These are phyloP conservation scores for Etheostoma nigrum DNA, from an alignment of 2,797 vertebrate genomes.

Conservation along the genomic window DNA sequence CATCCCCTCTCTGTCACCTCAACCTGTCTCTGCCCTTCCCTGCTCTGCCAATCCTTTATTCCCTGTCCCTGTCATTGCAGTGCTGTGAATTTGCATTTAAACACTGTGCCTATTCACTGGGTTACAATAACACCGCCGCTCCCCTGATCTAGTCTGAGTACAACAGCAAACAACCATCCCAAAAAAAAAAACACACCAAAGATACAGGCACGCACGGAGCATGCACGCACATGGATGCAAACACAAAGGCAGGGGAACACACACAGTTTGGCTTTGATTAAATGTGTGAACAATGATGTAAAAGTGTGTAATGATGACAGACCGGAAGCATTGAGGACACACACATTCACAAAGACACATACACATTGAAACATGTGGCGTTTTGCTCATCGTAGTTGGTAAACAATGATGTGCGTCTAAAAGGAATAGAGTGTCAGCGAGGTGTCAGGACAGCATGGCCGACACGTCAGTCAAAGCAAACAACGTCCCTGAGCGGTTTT, in stretches of 20 bases:
- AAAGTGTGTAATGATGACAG: constrained; percentile 55
- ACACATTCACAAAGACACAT: constrained; percentile 20
- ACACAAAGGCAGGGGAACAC: constrained; percentile 31
- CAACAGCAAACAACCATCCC: constrained; percentile 71
- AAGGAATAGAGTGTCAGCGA: constrained; percentile 74
- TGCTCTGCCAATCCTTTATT: constrained; percentile 57
- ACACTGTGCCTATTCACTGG: constrained; percentile 68
- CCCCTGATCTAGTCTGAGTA: constrained; percentile 72
- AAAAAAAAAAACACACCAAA: constrained; percentile 38
- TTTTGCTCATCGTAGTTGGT: constrained; percentile 59
- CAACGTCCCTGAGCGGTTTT: constrained; percentile 64
- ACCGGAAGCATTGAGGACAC: constrained; percentile 44
- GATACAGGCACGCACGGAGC: neutral
- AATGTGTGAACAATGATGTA: constrained; percentile 70
- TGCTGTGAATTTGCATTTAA: constrained; percentile 75
- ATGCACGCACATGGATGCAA: constrained; percentile 8
- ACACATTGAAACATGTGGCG: constrained; percentile 35
- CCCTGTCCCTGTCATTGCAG: constrained; percentile 51
- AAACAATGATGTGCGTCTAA: constrained; percentile 76
- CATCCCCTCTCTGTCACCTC: constrained; percentile 65
- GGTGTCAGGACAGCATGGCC: constrained; percentile 69
- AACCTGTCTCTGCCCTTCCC: constrained; percentile 58
- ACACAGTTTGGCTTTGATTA: constrained; percentile 60
- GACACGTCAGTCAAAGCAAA: constrained; percentile 78
- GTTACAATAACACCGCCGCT: constrained; percentile 67